These are phyloP conservation scores for Marasmarcha lunaedactyla DNA, from an alignment of 2,888 invertebrate genomes.

Conservation along the genomic window DNA sequence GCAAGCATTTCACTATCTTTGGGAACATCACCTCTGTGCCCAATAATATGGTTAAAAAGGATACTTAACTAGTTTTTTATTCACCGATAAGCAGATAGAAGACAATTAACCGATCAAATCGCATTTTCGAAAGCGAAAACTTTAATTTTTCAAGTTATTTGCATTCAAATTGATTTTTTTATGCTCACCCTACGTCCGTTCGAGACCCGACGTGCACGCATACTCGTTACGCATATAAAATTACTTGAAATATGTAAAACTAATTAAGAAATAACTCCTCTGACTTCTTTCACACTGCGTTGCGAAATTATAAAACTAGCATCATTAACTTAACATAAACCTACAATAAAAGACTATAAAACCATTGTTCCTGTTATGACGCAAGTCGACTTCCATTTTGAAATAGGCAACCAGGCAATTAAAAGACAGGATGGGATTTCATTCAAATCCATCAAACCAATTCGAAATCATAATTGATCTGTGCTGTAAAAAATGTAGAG, in stretches of 20 bases:
- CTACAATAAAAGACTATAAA: background rate
- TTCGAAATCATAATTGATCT: conserved; percentile 68
- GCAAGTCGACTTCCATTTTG: conserved; percentile 49
- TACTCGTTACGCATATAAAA: conserved; percentile 45
- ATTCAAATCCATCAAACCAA: conserved; percentile 69
- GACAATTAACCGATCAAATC: conserved; percentile 47
- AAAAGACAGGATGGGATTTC: conserved; percentile 65
- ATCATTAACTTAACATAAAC: background rate
- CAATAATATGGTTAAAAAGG: conserved; percentile 15
- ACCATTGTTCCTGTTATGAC: background rate
- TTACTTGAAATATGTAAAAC: conserved; percentile 31
- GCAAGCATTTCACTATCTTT: conserved; percentile 23
- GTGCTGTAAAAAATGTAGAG: conserved; percentile 62
- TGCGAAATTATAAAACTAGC: background rate
- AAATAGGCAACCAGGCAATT: conserved; percentile 61
- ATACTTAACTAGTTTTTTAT: conserved; percentile 52
- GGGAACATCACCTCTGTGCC: conserved; percentile 17
- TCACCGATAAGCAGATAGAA: conserved; percentile 32
- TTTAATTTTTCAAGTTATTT: conserved; percentile 49
- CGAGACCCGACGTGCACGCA: conserved; percentile 54
- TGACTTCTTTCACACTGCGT: background rate
- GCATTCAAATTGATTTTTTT: conserved; percentile 55
- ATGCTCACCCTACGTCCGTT: conserved; percentile 19
- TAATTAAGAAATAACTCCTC: conserved; percentile 13
- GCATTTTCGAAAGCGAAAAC: conserved; percentile 38